These are phyloP conservation scores for Pangasius mekongensis DNA, from an alignment of 2,797 vertebrate species.

Conservation along the genomic window DNA sequence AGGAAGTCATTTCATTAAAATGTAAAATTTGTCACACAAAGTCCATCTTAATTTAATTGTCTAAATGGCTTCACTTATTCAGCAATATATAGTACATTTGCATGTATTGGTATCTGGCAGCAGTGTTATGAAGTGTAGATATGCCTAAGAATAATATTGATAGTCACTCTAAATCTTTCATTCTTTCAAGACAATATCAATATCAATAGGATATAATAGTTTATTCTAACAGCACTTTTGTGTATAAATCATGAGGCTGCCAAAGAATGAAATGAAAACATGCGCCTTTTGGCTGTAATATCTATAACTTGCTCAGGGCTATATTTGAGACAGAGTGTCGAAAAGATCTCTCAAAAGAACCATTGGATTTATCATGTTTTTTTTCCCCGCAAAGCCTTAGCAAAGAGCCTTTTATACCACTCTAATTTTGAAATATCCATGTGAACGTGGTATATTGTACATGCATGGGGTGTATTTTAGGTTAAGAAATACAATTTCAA, in stretches of 20 bases:
- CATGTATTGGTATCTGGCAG: neutral
- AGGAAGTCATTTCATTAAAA: neutral
- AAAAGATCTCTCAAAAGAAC: constrained; percentile 35
- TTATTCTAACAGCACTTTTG: constrained; percentile 29
- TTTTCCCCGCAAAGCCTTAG: constrained; percentile 26
- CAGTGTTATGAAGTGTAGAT: neutral
- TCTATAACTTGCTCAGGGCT: constrained; percentile 22
- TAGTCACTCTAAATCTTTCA: neutral
- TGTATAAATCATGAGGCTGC: constrained; percentile 15
- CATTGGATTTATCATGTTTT: constrained; percentile 53
- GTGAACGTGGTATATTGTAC: constrained; percentile 44
- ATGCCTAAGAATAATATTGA: neutral
- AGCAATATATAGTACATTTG: neutral
- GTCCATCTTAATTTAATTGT: neutral
- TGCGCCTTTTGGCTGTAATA: constrained; percentile 5
- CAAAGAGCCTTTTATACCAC: constrained; percentile 25
- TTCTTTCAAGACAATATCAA: neutral
- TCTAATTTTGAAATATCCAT: constrained; percentile 53
- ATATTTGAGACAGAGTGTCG: constrained; percentile 3
- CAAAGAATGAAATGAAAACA: constrained; percentile 36
- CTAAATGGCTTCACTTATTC: neutral
- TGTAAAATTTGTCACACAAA: neutral
- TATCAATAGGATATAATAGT: constrained; percentile 26
- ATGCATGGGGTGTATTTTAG: constrained; percentile 35
- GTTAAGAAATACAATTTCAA: constrained; percentile 50